Base-by-base conservation (phyloP, 1,140 invertebrate species). In the Ruditapes philippinarum region DNA sequence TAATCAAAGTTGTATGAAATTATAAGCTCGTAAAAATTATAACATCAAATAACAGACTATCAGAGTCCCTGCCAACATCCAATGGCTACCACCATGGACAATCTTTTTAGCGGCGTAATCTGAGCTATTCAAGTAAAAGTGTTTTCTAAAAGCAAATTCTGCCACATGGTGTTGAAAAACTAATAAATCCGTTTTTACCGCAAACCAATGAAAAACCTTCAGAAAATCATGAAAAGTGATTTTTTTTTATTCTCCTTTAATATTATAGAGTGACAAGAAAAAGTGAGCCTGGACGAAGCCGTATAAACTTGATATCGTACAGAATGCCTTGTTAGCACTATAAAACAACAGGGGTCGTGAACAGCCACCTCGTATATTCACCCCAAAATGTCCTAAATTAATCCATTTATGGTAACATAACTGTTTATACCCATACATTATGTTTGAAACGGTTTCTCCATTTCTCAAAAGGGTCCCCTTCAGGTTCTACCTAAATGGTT, bases 21-120 rank as follows among this genome's bases (percentile, higher is more conserved):
- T 76, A 86, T 78, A 86, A 78, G 51, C 28, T 60, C 70, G 40
- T 86, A 86, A 86, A 86, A 86, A 62, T 78, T 84, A 73, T 3
- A 86, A 62, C 82, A 84, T 73, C 82, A 84, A 84, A 84, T 73
- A 25, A 49, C 49, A 73, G 33, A 31, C n/a, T 22, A 51, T 5
- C 42, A 51, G 74, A 31, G 31, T 31, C 65, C 33, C 65, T 38
- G 65, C 65, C 9, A 70, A 7, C 25, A 28, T 2, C 12, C n/a
- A 33, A 38, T 17, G 65, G 28, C 65, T 70, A 70, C 65, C 65
- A 70, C 33, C 65, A 70, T 70, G 65, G 33, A 12, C 65, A 33
- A 25, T 38, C 65, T 36, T 70, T 70, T 70, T 70, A 36, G 19
- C 1, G 33, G 4, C 5, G 65, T 70, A 70, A 70, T 70, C 36